These are phyloP conservation scores for Falco novaeseelandiae DNA, from an alignment of 2,797 vertebrate genomes.

Conservation along the genomic window DNA sequence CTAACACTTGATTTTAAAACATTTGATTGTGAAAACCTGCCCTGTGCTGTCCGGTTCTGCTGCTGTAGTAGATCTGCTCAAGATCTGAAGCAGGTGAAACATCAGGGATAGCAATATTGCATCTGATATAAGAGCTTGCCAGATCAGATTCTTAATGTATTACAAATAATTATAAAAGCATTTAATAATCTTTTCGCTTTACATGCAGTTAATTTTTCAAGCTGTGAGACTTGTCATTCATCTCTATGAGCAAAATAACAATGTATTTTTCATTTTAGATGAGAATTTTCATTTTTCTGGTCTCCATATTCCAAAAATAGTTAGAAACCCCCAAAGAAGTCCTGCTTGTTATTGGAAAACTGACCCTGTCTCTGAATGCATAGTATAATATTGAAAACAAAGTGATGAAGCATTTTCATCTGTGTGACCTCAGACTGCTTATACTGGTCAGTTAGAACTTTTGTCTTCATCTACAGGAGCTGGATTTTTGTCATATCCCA, in stretches of 20 bases:
- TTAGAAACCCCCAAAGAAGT: background rate
- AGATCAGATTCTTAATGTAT: background rate
- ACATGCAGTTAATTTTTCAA: background rate
- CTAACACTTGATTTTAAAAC: background rate
- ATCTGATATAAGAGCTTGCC: background rate
- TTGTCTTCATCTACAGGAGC: background rate
- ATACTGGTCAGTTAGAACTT: background rate
- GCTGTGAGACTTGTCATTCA: background rate
- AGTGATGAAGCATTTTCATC: background rate
- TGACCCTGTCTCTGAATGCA: background rate
- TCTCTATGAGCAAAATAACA: background rate
- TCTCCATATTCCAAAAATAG: background rate
- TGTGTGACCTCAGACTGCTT: background rate
- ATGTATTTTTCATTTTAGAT: background rate
- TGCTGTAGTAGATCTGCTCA: background rate
- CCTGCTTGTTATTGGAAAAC: background rate
- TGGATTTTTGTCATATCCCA: accelerated
- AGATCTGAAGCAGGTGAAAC: background rate
- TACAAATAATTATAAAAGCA: background rate
- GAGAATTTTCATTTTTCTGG: background rate
- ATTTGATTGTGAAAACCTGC: background rate
- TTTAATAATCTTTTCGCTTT: background rate
- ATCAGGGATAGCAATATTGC: background rate
- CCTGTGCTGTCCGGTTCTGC: background rate
- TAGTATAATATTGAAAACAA: background rate